Percentiles rank a stretch among this genome's conserved stretches.
Evolutionary conservation across 1,140 invertebrate genomes (phyloP).

Genomic region (Brachionus rubens): DNA sequence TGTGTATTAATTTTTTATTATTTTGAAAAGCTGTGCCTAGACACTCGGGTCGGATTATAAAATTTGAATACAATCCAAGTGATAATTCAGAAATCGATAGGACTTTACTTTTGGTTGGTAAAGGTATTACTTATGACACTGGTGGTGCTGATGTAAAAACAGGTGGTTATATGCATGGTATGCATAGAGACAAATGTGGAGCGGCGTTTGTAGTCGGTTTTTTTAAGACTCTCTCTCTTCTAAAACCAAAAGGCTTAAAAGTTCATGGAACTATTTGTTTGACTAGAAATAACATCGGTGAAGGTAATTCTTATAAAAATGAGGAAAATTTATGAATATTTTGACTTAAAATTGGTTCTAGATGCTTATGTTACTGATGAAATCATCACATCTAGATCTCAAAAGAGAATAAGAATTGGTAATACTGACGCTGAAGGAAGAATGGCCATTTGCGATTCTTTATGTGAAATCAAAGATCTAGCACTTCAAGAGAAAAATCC

Average conservation of each 20-base stretch:
- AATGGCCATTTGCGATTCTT: conserved; percentile 87
- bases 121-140: conserved; percentile 83
- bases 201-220: conserved; percentile 89
- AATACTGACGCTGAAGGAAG: conserved; percentile 95
- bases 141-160: conserved; percentile 77
- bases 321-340: no score
- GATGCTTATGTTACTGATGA: conserved; percentile 88
- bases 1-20: not conserved
- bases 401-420: conserved; percentile 72
- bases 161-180: conserved; percentile 80
- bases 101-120: conserved; percentile 84
- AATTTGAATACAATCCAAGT: conserved; percentile 52
- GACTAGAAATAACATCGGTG: conserved; percentile 84
- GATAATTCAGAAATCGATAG: conserved; percentile 65
- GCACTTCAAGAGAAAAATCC: conserved; percentile 66
- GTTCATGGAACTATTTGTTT: conserved; percentile 79
- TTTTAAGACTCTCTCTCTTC: conserved; percentile 71
- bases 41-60: conserved; percentile 33
- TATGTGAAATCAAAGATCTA: conserved; percentile 68
- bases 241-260: conserved; percentile 77
- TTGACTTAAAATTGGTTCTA: no score
- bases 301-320: no score
- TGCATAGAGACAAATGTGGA: conserved; percentile 94
- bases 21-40: conserved; percentile 12
- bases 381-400: conserved; percentile 78